Base-by-base conservation (phyloP, 37 sponge, comb jelly and placozoan genomes). In the Oopsacas minuta region DNA sequence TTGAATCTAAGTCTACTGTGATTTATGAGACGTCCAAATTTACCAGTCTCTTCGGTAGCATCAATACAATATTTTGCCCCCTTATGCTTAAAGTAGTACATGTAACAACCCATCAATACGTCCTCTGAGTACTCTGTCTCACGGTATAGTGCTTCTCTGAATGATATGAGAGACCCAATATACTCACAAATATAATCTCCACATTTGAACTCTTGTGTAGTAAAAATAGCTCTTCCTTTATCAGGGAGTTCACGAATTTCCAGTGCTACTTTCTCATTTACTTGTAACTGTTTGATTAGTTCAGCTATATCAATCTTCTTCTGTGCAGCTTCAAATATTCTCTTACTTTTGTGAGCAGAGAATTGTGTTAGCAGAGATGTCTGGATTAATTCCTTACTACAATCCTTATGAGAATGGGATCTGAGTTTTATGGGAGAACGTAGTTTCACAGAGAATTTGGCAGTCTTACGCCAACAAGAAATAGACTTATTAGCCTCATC, bases 1-100 rank as follows among this genome's bases (percentile, higher is more conserved):
- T 95, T 95, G 36, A 87, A 39, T 0, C 49, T 36, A n/a, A 81
- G 89, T 38, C 86, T 88, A 39, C 85, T 83, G 89, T 96, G 96
- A 83, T 96, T 96, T 0, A 96, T 42, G 1, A 96, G 92, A 23
- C 96, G 87, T 0, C 96, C 94, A 37, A 87, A 25, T 20, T 92
- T 36, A 1, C 88, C 94, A 85, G 90, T 91, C 37, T 93, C 94
- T 37, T 88, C 38, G 0, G 96, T 96, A 23, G 92, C 92, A 89
- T 96, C 96, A 82, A 96, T 82, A 85, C 92, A 94, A 28, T 85
- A 39, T 35, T 85, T 93, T 49, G 82, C 87, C 17, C 82, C 84
- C 36, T 93, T 89, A 88, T 86, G 82, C 37, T 36, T 49, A 81
- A 94, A 97, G 82, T 93, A 97, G 88, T 97, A 97, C 99, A 97